Evolutionary conservation across 1,140 invertebrate genomes (phyloP), one percentile per base, ranked within the genome.

Genomic region (Anagrus nilaparvatae): DNA sequence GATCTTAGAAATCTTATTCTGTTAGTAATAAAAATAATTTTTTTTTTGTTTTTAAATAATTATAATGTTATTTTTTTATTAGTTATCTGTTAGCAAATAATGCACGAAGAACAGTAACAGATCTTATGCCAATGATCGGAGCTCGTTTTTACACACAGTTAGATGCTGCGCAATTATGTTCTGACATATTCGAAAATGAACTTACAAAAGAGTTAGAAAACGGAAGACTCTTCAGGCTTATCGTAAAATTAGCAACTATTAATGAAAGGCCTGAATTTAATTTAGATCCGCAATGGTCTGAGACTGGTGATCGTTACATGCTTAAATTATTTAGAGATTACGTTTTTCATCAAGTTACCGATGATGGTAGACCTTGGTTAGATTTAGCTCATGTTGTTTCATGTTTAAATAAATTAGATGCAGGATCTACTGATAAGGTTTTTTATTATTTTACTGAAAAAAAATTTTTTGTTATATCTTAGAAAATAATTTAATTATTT

Each of bases 41-140:
- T 38, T 34, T 28, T 29, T 46, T 40, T 47, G 19, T 12, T 14
- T 9, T n/a, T 31, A 21, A 17, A 41, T 27, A 4, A 9, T 33
- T 24, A 13, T 10, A 14, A 24, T 16, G 5, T 25, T 31, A 32
- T 44, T 41, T 39, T 46, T 41, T 47, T 53, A 59, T 39, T 38
- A 87, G 84, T 63, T 92, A 91, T 65, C 70, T 92, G 53, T 70
- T 91, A 49, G 77, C 83, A 10, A 76, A 73, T 50, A 78, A 76
- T 66, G 56, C 76, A 40, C 71, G 81, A 50, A 78, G 86, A 54
- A 86, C 78, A 49, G 84, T 98, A 13, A 93, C 91, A 50, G 94
- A 98, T 70, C 75, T 97, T 45, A 97, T 98, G 95, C 94, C 94
- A 8, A 97, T 97, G 90, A 97, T 99, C 56, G 95, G 95, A 25